Evolutionary conservation across 1,140 invertebrate genomes (phyloP), one percentile per base, ranked within the genome.

Genomic region (Hyles vespertilio): DNA sequence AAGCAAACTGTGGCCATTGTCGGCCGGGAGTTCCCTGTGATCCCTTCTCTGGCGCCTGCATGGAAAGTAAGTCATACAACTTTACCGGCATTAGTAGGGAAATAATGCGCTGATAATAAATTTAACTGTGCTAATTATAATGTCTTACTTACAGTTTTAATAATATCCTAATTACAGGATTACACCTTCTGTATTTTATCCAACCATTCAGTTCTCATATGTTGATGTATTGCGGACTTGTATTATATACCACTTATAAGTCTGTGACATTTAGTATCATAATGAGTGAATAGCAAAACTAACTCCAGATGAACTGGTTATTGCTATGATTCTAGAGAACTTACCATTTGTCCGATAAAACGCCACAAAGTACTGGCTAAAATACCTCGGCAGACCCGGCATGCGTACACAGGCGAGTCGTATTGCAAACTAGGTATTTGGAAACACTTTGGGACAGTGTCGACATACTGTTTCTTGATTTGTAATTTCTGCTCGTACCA

Each of bases 21-120:
- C 93, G 94, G 59, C 90, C 92, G 43, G 95, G 94, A 58, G 91
- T 93, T 32, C 89, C 91, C 12, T 96, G 95, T 66, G 93, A 96
- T 84, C 92, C 92, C 45, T 90, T 92, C 51, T 95, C 94, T 5
- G 94, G 94, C 12, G 94, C 92, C 54, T 96, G 95, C 80, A 91
- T 94, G 63, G 93, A 94, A 93, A 95, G 95, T 94, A 92, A 90
- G 91, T 91, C 43, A 43, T 44, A 57, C 58, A 55, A 53, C 55
- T 55, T 32, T 34, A 32, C 32, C 12, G 32, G 12, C 6, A 5
- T 12, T n/a, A 44, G 36, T 40, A 40, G 4, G 36, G 32, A 54
- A 49, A 53, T 47, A 9, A 54, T 51, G 34, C 55, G n/a, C 52
- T 56, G 57, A 58, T 71, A 63, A 61, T 64, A 58, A 64, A 52